phyloP scores from a whole-genome alignment of 2,797 vertebrate genomes.

The Halcyon chelicuti region DNA sequence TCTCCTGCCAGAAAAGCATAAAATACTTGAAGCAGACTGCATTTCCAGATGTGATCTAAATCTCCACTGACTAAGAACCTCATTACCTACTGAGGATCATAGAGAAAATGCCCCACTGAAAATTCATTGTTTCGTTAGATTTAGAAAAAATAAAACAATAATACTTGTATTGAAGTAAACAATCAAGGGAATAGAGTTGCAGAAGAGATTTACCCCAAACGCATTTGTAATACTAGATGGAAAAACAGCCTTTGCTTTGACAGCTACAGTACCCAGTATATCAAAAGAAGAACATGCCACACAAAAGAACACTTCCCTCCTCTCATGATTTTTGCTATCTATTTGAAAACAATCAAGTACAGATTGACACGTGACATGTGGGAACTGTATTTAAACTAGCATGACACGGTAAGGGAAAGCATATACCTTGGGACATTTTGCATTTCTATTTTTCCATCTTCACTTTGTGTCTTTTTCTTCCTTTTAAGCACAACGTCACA shows the following conservation, averaged over 20 bases:
- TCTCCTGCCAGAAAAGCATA: conserved; percentile 33
- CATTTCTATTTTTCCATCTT: conserved; percentile 38
- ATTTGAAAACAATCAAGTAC: conserved; percentile 61
- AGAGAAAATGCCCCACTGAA: conserved; percentile 9
- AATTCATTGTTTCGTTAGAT: not conserved
- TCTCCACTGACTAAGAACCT: conserved; percentile 31
- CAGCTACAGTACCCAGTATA: conserved; percentile 42
- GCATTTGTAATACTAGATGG: conserved; percentile 31
- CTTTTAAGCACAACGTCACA: not conserved
- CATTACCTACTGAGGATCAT: not conserved
- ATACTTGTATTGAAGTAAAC: conserved; percentile 20
- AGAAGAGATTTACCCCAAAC: conserved; percentile 16
- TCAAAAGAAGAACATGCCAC: conserved; percentile 42
- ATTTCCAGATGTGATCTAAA: conserved; percentile 36
- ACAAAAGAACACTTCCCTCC: conserved; percentile 42
- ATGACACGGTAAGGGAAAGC: conserved; percentile 35
- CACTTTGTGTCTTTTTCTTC: not conserved
- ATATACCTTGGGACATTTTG: conserved; percentile 6
- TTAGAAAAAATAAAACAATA: conserved; percentile 23
- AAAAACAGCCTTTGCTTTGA: conserved; percentile 41
- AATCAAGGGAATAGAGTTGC: conserved; percentile 11
- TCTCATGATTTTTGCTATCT: conserved; percentile 52
- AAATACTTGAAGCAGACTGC: conserved; percentile 39
- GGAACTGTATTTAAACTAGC: conserved; percentile 60
- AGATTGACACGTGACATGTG: conserved; percentile 41